Conservation (phyloP, 2,797 vertebrate species). For the Falco peregrinus region DNA sequence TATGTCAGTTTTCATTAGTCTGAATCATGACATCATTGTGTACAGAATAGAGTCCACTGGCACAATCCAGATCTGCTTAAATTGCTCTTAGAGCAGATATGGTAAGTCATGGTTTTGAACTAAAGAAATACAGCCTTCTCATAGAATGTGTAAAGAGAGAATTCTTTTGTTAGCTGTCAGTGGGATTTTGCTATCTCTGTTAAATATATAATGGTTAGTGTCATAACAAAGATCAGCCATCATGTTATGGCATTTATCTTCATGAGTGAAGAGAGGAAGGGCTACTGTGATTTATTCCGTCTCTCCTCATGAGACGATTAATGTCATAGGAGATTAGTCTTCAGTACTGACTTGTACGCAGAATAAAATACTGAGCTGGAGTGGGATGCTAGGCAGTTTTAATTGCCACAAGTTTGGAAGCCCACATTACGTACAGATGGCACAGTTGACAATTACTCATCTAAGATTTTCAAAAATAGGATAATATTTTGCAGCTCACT, state of each 20-base stretch:
- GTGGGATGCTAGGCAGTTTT: slow-evolving; percentile 43
- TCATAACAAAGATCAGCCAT: slow-evolving; percentile 72
- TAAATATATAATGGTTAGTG: slow-evolving; percentile 74
- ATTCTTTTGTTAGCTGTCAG: slow-evolving; percentile 72
- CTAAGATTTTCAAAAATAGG: slow-evolving; percentile 44
- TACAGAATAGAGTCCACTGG: slow-evolving; percentile 19
- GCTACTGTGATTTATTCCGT: slow-evolving; percentile 65
- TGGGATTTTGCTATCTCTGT: slow-evolving; percentile 66
- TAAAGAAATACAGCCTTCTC: slow-evolving; percentile 42
- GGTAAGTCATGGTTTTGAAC: slow-evolving; percentile 45
- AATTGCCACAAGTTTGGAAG: slow-evolving; percentile 57
- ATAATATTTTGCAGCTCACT: slow-evolving; percentile 27
- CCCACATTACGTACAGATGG: slow-evolving; percentile 48
- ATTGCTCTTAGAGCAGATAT: slow-evolving; percentile 51
- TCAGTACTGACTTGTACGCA: slow-evolving; percentile 37
- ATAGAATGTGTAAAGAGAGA: slow-evolving; percentile 43
- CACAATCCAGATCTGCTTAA: slow-evolving; percentile 40
- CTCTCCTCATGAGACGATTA: slow-evolving; percentile 64
- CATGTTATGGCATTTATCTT: slow-evolving; percentile 70
- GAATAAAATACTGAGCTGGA: slow-evolving; percentile 34
- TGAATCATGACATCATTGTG: slow-evolving; percentile 29
- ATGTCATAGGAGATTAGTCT: slow-evolving; percentile 65
- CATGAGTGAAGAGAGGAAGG: slow-evolving; percentile 66
- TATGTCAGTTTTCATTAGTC: neutral
- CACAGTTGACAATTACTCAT: slow-evolving; percentile 48